Percentiles rank a stretch among this genome's conserved stretches.
phyloP scores from a whole-genome alignment of 2,888 invertebrate genomes.

The Mesorhabditis belari region DNA sequence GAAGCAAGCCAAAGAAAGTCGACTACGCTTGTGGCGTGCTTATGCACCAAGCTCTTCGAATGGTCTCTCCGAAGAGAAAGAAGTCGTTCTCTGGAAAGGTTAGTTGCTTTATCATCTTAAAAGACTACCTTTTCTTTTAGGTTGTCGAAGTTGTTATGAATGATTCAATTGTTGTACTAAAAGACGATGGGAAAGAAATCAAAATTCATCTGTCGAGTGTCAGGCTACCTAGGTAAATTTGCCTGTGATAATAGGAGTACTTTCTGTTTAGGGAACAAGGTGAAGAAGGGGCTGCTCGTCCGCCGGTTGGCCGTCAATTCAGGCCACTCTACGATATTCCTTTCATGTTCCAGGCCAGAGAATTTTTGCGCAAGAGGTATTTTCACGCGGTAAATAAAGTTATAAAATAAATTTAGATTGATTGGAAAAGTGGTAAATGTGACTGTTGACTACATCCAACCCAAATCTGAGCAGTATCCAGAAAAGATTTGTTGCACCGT shows the following conservation, averaged over 20 bases:
- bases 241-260: background rate
- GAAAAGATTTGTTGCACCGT: slow-evolving; percentile 92
- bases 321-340: slow-evolving; percentile 93
- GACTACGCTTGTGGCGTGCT: slow-evolving; percentile 81
- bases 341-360: slow-evolving; percentile 95
- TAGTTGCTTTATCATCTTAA: background rate
- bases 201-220: slow-evolving; percentile 94
- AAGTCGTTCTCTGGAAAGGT: slow-evolving; percentile 37
- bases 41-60: slow-evolving; percentile 64
- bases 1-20: slow-evolving; percentile 75
- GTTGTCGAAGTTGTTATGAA: slow-evolving; percentile 81
- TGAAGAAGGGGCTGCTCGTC: slow-evolving; percentile 24
- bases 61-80: slow-evolving; percentile 28
- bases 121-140: background rate
- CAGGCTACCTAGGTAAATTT: slow-evolving; percentile 74
- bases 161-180: slow-evolving; percentile 81
- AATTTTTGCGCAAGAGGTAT: slow-evolving; percentile 78
- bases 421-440: slow-evolving; percentile 81
- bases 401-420: slow-evolving; percentile 61
- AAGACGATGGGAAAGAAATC: slow-evolving; percentile 70
- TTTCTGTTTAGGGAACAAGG: slow-evolving; percentile 4
- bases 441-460: slow-evolving; percentile 89
- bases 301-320: slow-evolving; percentile 39
- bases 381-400: background rate
- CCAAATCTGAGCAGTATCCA: slow-evolving; percentile 82